Conservation (phyloP, 2,113 vertebrate genomes). For the Megalops atlanticus region DNA sequence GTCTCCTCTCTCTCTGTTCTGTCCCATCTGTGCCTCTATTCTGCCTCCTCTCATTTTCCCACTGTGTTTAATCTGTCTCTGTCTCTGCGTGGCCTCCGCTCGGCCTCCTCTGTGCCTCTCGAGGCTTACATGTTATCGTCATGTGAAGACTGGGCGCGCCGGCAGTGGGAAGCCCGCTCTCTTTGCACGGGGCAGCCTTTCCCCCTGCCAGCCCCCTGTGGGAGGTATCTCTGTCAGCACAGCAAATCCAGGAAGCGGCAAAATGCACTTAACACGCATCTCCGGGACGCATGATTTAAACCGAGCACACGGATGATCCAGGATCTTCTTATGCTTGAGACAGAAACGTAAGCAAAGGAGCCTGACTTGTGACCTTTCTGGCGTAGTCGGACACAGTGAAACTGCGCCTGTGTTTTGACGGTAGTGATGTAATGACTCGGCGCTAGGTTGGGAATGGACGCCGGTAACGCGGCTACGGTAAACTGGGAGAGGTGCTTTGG, state of each 20-base stretch:
- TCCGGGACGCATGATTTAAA: background rate
- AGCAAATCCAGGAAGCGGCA: background rate
- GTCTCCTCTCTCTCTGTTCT: background rate
- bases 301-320: background rate
- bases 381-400: slow-evolving; percentile 29
- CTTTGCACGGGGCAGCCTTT: background rate
- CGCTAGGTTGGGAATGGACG: slow-evolving; percentile 51
- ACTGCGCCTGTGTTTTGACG: slow-evolving; percentile 40
- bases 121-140: too few relatives aligned
- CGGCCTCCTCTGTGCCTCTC: too few relatives aligned
- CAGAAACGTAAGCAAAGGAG: too few relatives aligned
- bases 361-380: slow-evolving; percentile 2
- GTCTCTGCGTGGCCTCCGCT: too few relatives aligned
- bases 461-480: slow-evolving; percentile 34
- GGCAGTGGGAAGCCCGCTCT: too few relatives aligned
- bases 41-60: background rate
- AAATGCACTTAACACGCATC: background rate
- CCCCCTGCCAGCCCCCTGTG: background rate
- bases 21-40: background rate
- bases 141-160: too few relatives aligned
- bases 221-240: background rate
- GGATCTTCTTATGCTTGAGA: too few relatives aligned
- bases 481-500: slow-evolving; percentile 37
- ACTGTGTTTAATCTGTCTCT: background rate
- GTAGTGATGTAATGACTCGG: slow-evolving; percentile 33